Evolutionary conservation across 23 tunicate species (phyloP).

Genomic region (Clavelina lepadiformis): DNA sequence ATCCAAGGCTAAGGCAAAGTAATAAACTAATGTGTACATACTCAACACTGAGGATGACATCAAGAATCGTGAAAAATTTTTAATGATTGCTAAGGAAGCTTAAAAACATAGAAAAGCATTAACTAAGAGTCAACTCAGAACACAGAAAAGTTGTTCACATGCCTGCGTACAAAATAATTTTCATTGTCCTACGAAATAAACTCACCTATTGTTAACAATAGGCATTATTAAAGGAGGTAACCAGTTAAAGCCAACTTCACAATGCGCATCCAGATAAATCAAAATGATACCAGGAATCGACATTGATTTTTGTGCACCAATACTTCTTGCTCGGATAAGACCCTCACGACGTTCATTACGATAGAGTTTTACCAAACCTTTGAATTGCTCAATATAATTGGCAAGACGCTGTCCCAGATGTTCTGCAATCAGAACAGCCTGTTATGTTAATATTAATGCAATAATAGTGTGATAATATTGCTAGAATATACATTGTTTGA

Average conservation of each 20-base stretch:
- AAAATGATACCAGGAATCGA: conserved; percentile 54
- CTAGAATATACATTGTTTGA: too few relatives aligned
- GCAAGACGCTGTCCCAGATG: conserved; percentile 64
- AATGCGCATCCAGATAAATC: conserved; percentile 94
- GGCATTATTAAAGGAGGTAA: conserved; percentile 90
- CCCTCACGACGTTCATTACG: conserved; percentile 92
- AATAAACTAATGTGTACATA: too few relatives aligned
- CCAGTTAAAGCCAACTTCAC: conserved; percentile 97
- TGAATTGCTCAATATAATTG: conserved; percentile 74
- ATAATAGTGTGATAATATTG: too few relatives aligned
- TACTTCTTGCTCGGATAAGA: conserved; percentile 86
- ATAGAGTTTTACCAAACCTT: conserved; percentile 81
- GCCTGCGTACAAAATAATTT: too few relatives aligned
- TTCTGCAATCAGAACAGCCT: conserved; percentile 20
- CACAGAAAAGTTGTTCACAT: too few relatives aligned
- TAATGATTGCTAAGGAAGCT: too few relatives aligned
- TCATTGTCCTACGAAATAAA: too few relatives aligned
- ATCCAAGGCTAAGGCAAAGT: too few relatives aligned
- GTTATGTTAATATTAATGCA: background rate
- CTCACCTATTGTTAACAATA: conserved; percentile 89
- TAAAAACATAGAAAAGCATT: too few relatives aligned
- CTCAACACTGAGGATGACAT: too few relatives aligned
- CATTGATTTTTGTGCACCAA: conserved; percentile 76
- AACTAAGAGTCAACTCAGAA: too few relatives aligned
- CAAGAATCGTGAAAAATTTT: too few relatives aligned